phyloP scores from a whole-genome alignment of 2,888 invertebrate genomes.

The Synanthedon vespiformis region DNA sequence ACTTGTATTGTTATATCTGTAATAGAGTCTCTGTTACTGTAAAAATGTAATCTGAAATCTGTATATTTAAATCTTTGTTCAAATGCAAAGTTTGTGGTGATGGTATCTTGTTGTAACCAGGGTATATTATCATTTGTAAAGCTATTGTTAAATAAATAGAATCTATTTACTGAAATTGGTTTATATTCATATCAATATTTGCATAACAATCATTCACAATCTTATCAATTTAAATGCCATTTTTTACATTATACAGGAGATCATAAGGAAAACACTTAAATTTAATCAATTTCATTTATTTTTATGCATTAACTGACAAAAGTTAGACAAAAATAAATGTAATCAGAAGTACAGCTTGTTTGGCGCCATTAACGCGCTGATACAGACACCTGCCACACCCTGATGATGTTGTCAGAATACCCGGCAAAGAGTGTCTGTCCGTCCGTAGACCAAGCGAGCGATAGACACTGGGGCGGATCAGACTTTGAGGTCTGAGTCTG shows the following conservation, averaged over 20 bases:
- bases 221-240: no score
- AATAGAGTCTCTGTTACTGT: no score
- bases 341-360: conserved; percentile 26
- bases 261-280: conserved; percentile 50
- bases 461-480: conserved; percentile 95
- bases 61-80: no score
- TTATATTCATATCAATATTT: conserved; percentile 1
- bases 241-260: conserved; percentile 23
- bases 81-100: no score
- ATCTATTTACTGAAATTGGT: neutral
- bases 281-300: conserved; percentile 62
- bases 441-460: conserved; percentile 98
- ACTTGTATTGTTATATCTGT: no score
- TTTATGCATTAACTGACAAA: conserved; percentile 36
- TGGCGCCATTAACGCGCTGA: conserved; percentile 75
- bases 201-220: no score
- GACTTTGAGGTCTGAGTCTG: conserved; percentile 81
- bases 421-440: conserved; percentile 99
- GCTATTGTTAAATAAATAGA: neutral
- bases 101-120: no score
- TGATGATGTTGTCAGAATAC: conserved; percentile 97
- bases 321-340: conserved; percentile 61
- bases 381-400: conserved; percentile 98
- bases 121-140: conserved; percentile 16
- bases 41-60: no score